Evolutionary conservation across 2,113 vertebrate genomes (phyloP).

Genomic region (Cyprinus carpio): DNA sequence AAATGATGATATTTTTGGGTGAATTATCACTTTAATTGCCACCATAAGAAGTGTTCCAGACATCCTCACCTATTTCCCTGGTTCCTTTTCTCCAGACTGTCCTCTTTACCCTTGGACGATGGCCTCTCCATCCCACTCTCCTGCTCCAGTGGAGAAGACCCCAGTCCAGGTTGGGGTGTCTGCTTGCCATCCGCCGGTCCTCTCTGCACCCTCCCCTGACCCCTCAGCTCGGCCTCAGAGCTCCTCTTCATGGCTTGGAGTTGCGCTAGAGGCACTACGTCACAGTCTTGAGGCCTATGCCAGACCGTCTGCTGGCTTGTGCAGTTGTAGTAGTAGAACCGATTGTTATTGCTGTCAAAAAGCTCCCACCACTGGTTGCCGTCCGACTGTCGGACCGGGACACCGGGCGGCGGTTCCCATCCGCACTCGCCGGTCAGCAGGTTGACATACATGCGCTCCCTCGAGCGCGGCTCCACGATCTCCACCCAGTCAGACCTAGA

Average conservation of each 20-base stretch:
- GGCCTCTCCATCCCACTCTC: conserved; percentile 59
- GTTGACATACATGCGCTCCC: conserved; percentile 81
- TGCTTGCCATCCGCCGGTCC: conserved; percentile 48
- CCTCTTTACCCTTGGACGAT: conserved; percentile 59
- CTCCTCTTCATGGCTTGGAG: conserved; percentile 78
- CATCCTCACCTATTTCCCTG: conserved; percentile 71
- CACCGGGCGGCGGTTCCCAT: conserved; percentile 76
- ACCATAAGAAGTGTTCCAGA: neutral
- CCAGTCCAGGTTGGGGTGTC: conserved; percentile 56
- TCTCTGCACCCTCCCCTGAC: conserved; percentile 50
- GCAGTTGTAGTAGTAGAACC: conserved; percentile 84
- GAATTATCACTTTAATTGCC: neutral
- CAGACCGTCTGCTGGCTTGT: conserved; percentile 76
- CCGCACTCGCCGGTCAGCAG: conserved; percentile 77
- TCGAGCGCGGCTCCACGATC: conserved; percentile 80
- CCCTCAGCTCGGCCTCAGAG: conserved; percentile 64
- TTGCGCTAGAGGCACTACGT: conserved; percentile 78
- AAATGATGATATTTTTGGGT: neutral
- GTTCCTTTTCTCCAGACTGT: conserved; percentile 63
- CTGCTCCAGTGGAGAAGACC: conserved; percentile 61
- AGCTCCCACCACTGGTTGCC: conserved; percentile 85
- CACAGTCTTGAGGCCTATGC: conserved; percentile 78
- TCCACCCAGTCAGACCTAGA: conserved; percentile 81
- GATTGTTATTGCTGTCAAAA: conserved; percentile 78
- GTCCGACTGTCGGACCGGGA: conserved; percentile 75